phyloP scores from a whole-genome alignment of 2,888 invertebrate species.

The Drosophila gaucha region DNA sequence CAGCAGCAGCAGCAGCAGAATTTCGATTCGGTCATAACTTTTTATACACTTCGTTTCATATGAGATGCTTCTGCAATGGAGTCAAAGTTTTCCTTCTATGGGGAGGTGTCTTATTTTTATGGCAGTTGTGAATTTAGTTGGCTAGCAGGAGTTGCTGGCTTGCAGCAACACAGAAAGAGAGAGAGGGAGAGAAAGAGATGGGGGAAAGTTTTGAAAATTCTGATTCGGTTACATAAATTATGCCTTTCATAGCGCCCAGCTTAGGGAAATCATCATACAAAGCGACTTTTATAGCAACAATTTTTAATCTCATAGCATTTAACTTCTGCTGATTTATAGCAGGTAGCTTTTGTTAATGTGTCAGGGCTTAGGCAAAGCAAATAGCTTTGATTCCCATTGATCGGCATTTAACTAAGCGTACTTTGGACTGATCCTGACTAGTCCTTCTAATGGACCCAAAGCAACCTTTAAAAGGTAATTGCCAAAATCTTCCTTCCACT shows the following conservation, averaged over 20 bases:
- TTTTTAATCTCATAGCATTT: constrained; percentile 21
- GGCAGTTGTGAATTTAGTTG: constrained; percentile 51
- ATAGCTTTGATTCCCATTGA: background rate
- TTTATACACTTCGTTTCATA: constrained; percentile 47
- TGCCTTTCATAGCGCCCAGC: constrained; percentile 21
- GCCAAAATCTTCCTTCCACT: constrained; percentile 51
- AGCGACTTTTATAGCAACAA: constrained; percentile 10
- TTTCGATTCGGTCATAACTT: constrained; percentile 40
- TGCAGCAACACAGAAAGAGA: background rate
- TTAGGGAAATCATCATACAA: constrained; percentile 48
- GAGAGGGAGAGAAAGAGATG: background rate
- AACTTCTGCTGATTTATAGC: constrained; percentile 17
- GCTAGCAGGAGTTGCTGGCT: constrained; percentile 9
- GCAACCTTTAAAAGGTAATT: constrained; percentile 30
- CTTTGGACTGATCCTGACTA: too few species aligned
- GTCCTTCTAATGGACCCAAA: constrained; percentile 1
- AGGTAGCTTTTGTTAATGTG: background rate
- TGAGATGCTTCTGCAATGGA: constrained; percentile 33
- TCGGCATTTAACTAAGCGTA: background rate
- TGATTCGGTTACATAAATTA: constrained; percentile 45
- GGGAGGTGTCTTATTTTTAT: constrained; percentile 45
- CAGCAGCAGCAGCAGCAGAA: constrained; percentile 1
- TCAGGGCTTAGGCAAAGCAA: background rate
- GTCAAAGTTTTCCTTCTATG: constrained; percentile 41
- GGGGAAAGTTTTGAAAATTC: constrained; percentile 28